These are phyloP conservation scores for Spodoptera picta DNA, from an alignment of 2,888 invertebrate genomes.

Conservation along the genomic window DNA sequence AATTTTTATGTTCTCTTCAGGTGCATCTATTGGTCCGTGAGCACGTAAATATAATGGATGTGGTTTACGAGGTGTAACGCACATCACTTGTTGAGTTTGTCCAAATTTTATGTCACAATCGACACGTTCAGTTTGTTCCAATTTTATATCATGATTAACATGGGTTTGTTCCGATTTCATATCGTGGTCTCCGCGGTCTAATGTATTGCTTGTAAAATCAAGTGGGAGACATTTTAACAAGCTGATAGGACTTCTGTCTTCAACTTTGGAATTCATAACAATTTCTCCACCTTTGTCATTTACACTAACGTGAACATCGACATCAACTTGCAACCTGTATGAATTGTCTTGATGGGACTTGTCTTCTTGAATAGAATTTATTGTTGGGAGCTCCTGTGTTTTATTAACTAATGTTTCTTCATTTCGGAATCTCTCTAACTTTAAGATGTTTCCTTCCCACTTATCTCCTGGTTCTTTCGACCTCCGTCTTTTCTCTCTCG, in stretches of 20 bases:
- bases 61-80: not conserved
- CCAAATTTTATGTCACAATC: not conserved
- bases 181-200: slow-evolving; percentile 46
- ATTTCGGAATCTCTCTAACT: slow-evolving; percentile 24
- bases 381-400: slow-evolving; percentile 5
- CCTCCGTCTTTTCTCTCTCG: slow-evolving; percentile 69
- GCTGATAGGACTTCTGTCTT: slow-evolving; percentile 14
- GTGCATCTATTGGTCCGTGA: not conserved
- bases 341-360: slow-evolving; percentile 14
- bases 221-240: slow-evolving; percentile 13
- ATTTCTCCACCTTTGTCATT: slow-evolving; percentile 31
- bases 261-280: slow-evolving; percentile 8
- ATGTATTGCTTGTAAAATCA: slow-evolving; percentile 3
- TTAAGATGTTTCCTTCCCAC: slow-evolving; percentile 39
- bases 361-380: not conserved
- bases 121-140: not conserved
- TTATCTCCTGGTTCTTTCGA: slow-evolving; percentile 48
- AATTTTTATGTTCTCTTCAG: slow-evolving; percentile 62
- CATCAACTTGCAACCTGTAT: slow-evolving; percentile 55
- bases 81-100: slow-evolving; percentile 39
- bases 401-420: slow-evolving; percentile 7
- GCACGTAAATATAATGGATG: not conserved
- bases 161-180: slow-evolving; percentile 9
- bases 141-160: slow-evolving; percentile 35
- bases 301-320: slow-evolving; percentile 56